These are phyloP conservation scores for Pheucticus melanocephalus DNA, from an alignment of 2,113 vertebrate species.

Conservation along the genomic window DNA sequence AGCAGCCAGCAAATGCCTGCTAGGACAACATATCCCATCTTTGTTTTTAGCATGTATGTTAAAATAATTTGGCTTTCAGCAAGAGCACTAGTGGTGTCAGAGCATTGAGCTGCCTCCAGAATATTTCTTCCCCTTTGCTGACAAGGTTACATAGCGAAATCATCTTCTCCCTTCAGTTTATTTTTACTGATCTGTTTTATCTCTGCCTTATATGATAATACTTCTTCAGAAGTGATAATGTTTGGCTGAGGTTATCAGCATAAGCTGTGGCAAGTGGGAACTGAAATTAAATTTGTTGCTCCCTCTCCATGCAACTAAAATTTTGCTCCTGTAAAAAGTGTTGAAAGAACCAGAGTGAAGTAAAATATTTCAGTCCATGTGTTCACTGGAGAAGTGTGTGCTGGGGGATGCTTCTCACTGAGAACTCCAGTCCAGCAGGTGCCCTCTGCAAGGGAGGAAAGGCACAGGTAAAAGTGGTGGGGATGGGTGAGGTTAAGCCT, in stretches of 20 bases:
- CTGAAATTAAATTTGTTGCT: not conserved
- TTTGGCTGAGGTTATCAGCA: not conserved
- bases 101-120: not conserved
- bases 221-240: not conserved
- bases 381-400: not conserved
- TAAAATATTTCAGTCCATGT: not conserved
- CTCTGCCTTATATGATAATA: not conserved
- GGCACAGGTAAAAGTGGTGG: accelerated
- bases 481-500: no score
- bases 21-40: not conserved
- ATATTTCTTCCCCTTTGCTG: not conserved
- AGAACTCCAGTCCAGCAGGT: not conserved
- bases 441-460: not conserved
- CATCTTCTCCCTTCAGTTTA: not conserved
- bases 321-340: not conserved
- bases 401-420: not conserved
- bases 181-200: not conserved
- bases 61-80: not conserved
- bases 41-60: not conserved
- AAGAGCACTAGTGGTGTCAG: not conserved
- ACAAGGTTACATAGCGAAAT: not conserved
- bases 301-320: not conserved
- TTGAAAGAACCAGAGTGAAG: not conserved
- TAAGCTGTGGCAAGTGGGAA: not conserved
- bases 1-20: not conserved